phyloP scores from a whole-genome alignment of 2,797 vertebrate genomes.

The Geotria australis region DNA sequence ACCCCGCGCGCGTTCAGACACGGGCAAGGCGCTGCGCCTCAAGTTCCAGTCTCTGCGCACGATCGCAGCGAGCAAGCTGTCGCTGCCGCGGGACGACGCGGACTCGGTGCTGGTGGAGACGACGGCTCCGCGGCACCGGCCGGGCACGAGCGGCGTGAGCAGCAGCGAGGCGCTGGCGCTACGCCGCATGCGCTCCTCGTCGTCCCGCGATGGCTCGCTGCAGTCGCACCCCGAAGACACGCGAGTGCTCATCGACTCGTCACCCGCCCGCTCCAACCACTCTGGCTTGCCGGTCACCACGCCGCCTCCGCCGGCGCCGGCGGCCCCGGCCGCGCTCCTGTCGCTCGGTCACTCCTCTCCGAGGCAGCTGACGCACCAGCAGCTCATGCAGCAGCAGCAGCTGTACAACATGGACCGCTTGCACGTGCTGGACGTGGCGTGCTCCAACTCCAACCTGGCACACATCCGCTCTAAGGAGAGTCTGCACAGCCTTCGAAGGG shows the following conservation, averaged over 20 bases:
- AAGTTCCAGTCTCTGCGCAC: conserved; percentile 36
- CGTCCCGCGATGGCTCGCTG: conserved; percentile 28
- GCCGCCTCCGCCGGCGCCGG: neutral
- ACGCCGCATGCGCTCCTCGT: conserved; percentile 33
- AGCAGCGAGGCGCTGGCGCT: conserved; percentile 30
- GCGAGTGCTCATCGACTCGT: conserved; percentile 40
- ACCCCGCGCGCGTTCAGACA: neutral
- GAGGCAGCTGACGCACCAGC: conserved; percentile 13
- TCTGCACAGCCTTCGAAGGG: conserved; percentile 30
- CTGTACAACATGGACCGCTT: neutral
- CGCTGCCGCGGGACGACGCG: conserved; percentile 40
- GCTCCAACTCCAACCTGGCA: conserved; percentile 10
- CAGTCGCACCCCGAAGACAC: conserved; percentile 25
- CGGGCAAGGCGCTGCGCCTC: conserved; percentile 29
- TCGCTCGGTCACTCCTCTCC: conserved; percentile 9
- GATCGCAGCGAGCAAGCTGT: conserved; percentile 15
- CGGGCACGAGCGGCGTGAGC: conserved; percentile 3
- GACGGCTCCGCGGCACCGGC: neutral
- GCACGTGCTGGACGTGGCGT: conserved; percentile 7
- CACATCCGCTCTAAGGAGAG: conserved; percentile 25
- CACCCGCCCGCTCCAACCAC: neutral
- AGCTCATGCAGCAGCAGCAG: conserved; percentile 5
- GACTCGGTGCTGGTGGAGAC: conserved; percentile 48
- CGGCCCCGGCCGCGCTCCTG: neutral
- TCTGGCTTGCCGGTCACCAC: neutral